phyloP scores from a whole-genome alignment of 2,888 invertebrate genomes.

The Globia sparganii region DNA sequence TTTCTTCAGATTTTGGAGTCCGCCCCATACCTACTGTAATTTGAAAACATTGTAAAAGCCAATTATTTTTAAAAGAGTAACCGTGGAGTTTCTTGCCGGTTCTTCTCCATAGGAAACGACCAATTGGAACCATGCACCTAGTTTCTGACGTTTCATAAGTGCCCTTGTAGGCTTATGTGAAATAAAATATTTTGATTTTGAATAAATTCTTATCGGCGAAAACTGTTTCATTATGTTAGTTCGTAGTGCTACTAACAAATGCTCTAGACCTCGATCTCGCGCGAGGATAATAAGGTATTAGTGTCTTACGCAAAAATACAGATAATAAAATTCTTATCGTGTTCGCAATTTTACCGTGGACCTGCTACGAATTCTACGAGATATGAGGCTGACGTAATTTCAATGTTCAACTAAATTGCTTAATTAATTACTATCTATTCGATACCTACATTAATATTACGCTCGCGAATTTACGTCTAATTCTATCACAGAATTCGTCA shows the following conservation, averaged over 20 bases:
- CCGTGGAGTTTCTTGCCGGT: no score
- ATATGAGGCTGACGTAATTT: not conserved
- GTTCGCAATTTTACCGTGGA: not conserved
- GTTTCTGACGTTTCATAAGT: no score
- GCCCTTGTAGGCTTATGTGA: no score
- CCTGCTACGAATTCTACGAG: not conserved
- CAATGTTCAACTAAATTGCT: not conserved
- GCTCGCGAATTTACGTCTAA: constrained; percentile 9
- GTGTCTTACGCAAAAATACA: not conserved
- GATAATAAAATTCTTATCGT: not conserved
- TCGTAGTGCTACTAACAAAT: not conserved
- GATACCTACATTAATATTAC: not conserved
- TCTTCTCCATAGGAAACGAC: no score
- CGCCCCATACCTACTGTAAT: no score
- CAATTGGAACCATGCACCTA: no score
- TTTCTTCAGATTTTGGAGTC: no score
- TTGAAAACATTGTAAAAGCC: no score
- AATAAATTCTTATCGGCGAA: not conserved
- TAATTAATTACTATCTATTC: not conserved
- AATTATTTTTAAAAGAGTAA: no score
- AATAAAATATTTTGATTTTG: no score
- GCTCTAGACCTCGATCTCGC: not conserved
- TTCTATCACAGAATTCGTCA: constrained; percentile 49
- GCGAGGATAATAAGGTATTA: not conserved
- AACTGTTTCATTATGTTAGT: not conserved